Evolutionary conservation across 2,888 invertebrate species (phyloP), one percentile per base, ranked within the genome.

Genomic region (Uropetala carovei): DNA sequence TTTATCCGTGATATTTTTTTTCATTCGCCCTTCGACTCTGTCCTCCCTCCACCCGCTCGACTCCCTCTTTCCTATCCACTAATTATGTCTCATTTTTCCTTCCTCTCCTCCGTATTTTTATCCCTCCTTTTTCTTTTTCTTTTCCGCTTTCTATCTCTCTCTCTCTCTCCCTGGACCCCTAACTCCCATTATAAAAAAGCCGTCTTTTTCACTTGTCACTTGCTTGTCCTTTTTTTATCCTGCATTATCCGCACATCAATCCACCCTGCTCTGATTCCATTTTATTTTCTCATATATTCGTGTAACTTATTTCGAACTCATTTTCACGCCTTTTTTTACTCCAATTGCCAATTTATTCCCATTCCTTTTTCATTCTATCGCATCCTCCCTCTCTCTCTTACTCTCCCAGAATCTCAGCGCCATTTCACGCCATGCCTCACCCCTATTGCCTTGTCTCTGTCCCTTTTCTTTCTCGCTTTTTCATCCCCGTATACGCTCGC

Each of bases 51-150:
- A 30, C 0, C 14, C 43, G 82, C 11, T 16, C 30, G 14, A 2
- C 57, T 57, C 83, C 30, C 18, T 56, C 82, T n/a, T n/a, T 9
- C n/a, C 57, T 57, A 11, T n/a, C n/a, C n/a, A n/a, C 83, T 56
- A 83, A 83, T 57, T 83, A 83, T 83, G 83, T 56, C 83, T 83
- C 83, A 13, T 83, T 83, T 56, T 83, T 18, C 57, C 13, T 11
- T 43, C 43, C 43, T 83, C 83, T n/a, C 27, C 43, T 43, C 57
- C 56, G 11, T 11, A 43, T 83, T 57, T 57, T 5, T 57, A 83
- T 56, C 56, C 3, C 83, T 83, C 83, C 83, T n/a, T 83, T 10
- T 27, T 18, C 30, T 11, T 57, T 56, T 83, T 83, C n/a, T 13
- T 14, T 56, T 9, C 56, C 43, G 9, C 22, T 83, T 83, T 83